Base-by-base conservation (phyloP, 2,797 vertebrate species). In the Picus viridis region DNA sequence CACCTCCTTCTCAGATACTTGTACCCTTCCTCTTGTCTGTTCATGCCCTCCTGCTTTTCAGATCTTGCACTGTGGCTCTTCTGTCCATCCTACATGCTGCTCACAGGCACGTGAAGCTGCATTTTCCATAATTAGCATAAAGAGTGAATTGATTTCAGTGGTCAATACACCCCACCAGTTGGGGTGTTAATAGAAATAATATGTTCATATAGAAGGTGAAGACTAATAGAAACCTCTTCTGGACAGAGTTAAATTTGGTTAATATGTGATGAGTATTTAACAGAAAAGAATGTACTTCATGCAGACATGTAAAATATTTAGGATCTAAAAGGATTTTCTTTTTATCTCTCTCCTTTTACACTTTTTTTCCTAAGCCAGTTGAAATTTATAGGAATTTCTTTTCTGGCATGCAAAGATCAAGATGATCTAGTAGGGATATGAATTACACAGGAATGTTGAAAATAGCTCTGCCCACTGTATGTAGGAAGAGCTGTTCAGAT, bases 381-480 rank as follows among this genome's bases (percentile, higher is more conserved):
- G 23, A 90, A 88, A 89, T 91, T 83, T 27, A 9, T 32, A 59
- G 5, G 67, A 72, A 22, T 75, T 81, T 91, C 24, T 67, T 86
- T 88, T 89, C 72, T 86, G 76, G 45, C 36, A 1, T 75, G 68
- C 22, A 81, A 54, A 74, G 87, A 72, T 76, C 56, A 83, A 63
- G 82, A 62, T 58, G 45, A 70, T 70, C 36, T 86, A n/a, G n/a
- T n/a, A 56, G 39, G 58, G 51, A n/a, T 80, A 13, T n/a, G 72
- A 85, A 74, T 90, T 88, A 79, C 47, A 6, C n/a, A 8, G 24
- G 20, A 12, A 6, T 74, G 56, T 83, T 87, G 86, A 92, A 93
- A 94, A 90, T 73, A 90, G 24, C 51, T 88, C 64, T 86, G 68
- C 65, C 63, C 59, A 57, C 75, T 91, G 70, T 36, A 53, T 64